A percentile compares a stretch with the other conserved stretches of the same genome.
phyloP scores from a whole-genome alignment of 2,888 invertebrate genomes.

The Galeopsomyia nigrocyanea region DNA sequence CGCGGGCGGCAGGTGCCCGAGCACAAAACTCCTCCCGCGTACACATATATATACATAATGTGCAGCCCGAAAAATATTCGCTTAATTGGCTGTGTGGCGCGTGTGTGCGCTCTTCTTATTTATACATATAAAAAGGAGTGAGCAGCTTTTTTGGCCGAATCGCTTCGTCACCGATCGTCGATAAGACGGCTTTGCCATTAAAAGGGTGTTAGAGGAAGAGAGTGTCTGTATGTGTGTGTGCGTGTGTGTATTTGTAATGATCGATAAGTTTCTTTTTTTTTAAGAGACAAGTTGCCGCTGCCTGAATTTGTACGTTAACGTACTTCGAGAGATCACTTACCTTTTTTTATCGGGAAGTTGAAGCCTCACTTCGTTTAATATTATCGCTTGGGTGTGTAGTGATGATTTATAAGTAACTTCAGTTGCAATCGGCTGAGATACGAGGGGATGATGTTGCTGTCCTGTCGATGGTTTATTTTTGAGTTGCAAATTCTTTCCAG shows the following conservation, averaged over 20 bases:
- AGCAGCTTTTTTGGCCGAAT: too few species aligned
- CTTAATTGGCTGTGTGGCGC: slow-evolving; percentile 59
- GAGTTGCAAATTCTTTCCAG: too few species aligned
- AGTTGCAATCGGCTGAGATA: too few species aligned
- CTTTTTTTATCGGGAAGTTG: slow-evolving; percentile 16
- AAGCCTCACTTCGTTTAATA: background rate
- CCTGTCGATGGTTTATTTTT: too few species aligned
- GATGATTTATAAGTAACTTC: too few species aligned
- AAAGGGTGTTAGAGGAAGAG: too few species aligned
- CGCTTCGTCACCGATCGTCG: slow-evolving; percentile 6
- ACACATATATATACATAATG: too few species aligned
- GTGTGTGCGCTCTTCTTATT: background rate
- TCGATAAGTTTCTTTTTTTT: slow-evolving; percentile 31
- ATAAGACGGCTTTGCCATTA: background rate
- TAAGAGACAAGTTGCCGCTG: background rate
- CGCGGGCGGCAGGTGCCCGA: too few species aligned
- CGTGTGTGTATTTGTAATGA: slow-evolving; percentile 21
- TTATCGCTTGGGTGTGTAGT: too few species aligned
- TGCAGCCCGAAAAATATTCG: slow-evolving; percentile 44
- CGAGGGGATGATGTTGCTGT: too few species aligned
- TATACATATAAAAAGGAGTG: background rate
- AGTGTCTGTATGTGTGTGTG: background rate
- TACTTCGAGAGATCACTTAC: slow-evolving; percentile 18
- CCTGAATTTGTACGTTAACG: slow-evolving; percentile 42
- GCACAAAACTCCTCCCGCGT: too few species aligned